A percentile compares a stretch with the other conserved stretches of the same genome.
phyloP scores from a whole-genome alignment of 2,113 vertebrate species.

The Oncorhynchus tshawytscha region DNA sequence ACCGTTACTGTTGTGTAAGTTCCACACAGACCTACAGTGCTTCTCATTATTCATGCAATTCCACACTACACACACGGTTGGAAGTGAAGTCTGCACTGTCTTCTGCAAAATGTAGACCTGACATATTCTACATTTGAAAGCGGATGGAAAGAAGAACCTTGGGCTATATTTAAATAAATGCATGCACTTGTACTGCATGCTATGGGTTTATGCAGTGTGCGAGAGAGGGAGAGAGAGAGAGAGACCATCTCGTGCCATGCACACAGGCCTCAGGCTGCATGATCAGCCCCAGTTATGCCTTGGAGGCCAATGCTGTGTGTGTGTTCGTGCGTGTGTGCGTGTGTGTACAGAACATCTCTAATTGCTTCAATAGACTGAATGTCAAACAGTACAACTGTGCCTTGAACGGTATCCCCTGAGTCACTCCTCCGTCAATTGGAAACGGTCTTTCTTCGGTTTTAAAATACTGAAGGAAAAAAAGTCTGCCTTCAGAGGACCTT shows the following conservation, averaged over 20 bases:
- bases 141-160: conserved; percentile 12
- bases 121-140: conserved; percentile 26
- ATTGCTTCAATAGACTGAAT: too few species aligned
- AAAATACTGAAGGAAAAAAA: not conserved
- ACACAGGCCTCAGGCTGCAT: too few species aligned
- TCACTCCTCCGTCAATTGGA: not conserved
- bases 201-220: not conserved
- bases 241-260: too few species aligned
- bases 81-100: not conserved
- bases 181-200: conserved; percentile 3
- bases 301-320: too few species aligned
- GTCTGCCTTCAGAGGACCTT: not conserved
- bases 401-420: not conserved
- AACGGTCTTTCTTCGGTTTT: not conserved
- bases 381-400: not conserved
- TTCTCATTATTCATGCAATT: conserved; percentile 25
- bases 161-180: conserved; percentile 30
- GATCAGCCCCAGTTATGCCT: too few species aligned
- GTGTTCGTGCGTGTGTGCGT: too few species aligned
- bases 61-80: conserved; percentile 29
- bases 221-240: too few species aligned
- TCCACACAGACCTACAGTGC: conserved; percentile 35
- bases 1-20: conserved; percentile 50
- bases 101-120: not conserved
- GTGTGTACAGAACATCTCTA: too few species aligned